Percentiles rank a stretch among this genome's conserved stretches.
phyloP scores from a whole-genome alignment of 2,888 invertebrate genomes.

The Drosophila lacicola region DNA sequence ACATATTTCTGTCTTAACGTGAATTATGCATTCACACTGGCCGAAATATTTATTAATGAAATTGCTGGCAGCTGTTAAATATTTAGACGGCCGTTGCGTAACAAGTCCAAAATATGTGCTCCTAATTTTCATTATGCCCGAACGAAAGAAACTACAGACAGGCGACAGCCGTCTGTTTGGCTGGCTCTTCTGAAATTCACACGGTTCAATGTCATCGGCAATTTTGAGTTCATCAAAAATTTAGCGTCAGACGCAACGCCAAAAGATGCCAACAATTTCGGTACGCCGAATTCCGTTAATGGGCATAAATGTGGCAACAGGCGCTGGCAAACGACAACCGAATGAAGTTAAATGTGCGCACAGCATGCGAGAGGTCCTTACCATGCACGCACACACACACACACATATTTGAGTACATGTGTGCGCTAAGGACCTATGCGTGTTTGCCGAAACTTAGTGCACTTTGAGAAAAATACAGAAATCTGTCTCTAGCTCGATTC shows the following conservation, averaged over 20 bases:
- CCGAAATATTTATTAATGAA: conserved; percentile 71
- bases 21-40: conserved; percentile 46
- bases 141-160: not conserved
- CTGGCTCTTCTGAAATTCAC: conserved; percentile 42
- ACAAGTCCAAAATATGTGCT: conserved; percentile 34
- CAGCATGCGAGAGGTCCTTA: conserved; percentile 25
- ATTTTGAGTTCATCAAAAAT: conserved; percentile 76
- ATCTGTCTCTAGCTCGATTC: not conserved
- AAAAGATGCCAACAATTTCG: conserved; percentile 56
- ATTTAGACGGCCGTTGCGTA: conserved; percentile 52
- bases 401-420: not conserved
- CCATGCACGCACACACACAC: not conserved
- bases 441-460: conserved; percentile 32
- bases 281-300: conserved; percentile 64
- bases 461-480: conserved; percentile 18
- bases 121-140: conserved; percentile 44
- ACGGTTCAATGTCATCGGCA: conserved; percentile 69
- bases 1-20: conserved; percentile 16
- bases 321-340: conserved; percentile 59
- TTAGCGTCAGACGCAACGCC: conserved; percentile 45
- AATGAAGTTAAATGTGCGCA: conserved; percentile 61
- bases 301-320: conserved; percentile 68
- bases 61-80: conserved; percentile 62
- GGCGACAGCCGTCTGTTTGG: not conserved
- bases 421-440: conserved; percentile 15